A percentile compares a stretch with the other conserved stretches of the same genome.
Evolutionary conservation across 2,888 invertebrate species (phyloP).

Genomic region (Leptarthrus brevirostris): DNA sequence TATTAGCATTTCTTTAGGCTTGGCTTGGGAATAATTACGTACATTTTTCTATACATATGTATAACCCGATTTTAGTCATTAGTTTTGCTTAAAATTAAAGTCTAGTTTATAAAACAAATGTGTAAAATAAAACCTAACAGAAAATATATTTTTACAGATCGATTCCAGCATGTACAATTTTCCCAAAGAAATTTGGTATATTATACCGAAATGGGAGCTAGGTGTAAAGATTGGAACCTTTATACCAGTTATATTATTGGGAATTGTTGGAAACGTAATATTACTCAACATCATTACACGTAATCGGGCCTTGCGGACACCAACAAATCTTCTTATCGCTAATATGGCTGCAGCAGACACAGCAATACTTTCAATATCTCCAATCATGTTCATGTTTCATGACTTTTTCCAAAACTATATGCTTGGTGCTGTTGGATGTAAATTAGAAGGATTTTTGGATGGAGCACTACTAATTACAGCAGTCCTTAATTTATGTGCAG

Average conservation of each 20-base stretch:
- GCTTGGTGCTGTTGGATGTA: constrained; percentile 79
- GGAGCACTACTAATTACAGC: constrained; percentile 80
- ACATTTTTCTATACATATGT: no score
- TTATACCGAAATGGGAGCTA: constrained; percentile 72
- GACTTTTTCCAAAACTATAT: constrained; percentile 84
- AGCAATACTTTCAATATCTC: constrained; percentile 75
- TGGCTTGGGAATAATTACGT: no score
- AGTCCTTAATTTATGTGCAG: constrained; percentile 80
- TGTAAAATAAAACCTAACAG: no score
- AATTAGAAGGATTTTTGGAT: constrained; percentile 81
- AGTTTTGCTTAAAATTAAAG: neutral
- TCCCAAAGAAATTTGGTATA: constrained; percentile 76
- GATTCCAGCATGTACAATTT: constrained; percentile 24
- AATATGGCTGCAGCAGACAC: constrained; percentile 82
- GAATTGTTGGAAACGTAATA: constrained; percentile 75
- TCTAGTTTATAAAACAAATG: no score
- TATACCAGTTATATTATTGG: constrained; percentile 73
- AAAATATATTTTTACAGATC: constrained; percentile 10
- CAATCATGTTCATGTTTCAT: constrained; percentile 79
- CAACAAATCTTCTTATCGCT: constrained; percentile 78
- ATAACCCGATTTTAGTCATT: neutral
- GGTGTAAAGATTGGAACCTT: constrained; percentile 72
- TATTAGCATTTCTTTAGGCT: no score
- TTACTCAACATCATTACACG: constrained; percentile 74
- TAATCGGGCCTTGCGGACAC: constrained; percentile 74